Evolutionary conservation across 2,113 vertebrate species (phyloP).

Genomic region (Dipodomys merriami): DNA sequence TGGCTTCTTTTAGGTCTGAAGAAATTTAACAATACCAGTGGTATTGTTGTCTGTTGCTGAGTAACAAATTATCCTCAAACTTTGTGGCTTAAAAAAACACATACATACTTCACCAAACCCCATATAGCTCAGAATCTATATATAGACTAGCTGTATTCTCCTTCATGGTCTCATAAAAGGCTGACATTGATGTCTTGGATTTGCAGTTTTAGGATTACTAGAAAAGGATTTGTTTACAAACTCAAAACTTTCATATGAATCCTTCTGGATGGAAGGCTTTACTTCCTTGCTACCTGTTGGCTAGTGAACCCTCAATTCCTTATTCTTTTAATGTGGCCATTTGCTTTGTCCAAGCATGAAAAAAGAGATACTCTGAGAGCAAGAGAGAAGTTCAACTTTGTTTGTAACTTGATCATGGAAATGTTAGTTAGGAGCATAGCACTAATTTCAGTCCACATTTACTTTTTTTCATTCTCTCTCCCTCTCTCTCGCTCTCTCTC

Average conservation of each 20-base stretch:
- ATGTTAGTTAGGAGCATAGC: background rate
- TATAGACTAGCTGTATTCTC: background rate
- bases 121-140: background rate
- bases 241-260: background rate
- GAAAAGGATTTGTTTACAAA: background rate
- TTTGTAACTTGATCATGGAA: background rate
- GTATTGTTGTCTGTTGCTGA: background rate
- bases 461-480: no score
- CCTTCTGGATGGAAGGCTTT: background rate
- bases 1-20: slow-evolving; percentile 1
- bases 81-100: background rate
- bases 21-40: background rate
- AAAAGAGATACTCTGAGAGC: background rate
- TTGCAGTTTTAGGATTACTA: background rate
- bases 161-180: background rate
- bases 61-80: background rate
- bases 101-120: background rate
- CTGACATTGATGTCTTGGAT: background rate
- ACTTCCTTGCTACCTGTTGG: background rate
- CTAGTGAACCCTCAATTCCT: background rate
- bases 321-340: background rate
- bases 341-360: background rate
- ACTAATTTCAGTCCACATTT: background rate
- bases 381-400: background rate
- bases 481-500: no score